phyloP scores from a whole-genome alignment of 1,140 invertebrate species.

The Conopomorpha cramerella region DNA sequence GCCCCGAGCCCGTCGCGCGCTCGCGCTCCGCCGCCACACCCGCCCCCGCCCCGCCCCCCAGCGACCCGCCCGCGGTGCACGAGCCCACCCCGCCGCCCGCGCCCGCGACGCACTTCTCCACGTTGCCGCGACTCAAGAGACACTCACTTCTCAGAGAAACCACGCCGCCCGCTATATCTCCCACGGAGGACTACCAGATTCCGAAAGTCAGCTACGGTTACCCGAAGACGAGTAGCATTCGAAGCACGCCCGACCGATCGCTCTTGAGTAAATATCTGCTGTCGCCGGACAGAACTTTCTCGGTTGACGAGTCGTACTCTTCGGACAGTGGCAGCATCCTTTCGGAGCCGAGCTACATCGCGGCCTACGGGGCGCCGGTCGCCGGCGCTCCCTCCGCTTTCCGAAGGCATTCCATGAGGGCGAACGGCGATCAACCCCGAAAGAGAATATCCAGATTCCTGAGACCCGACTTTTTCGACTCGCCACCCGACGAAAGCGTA shows the following conservation, averaged over 20 bases:
- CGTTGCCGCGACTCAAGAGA: conserved; percentile 25
- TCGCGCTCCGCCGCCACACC: conserved; percentile 9
- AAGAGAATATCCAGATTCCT: conserved; percentile 73
- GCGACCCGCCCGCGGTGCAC: conserved; percentile 8
- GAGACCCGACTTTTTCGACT: conserved; percentile 78
- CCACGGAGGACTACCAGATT: neutral
- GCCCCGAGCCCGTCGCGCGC: conserved; percentile 6
- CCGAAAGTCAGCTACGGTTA: conserved; percentile 5
- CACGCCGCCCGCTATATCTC: conserved; percentile 3
- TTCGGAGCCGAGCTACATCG: conserved; percentile 39
- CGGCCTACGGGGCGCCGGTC: conserved; percentile 28
- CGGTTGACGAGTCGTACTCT: conserved; percentile 31
- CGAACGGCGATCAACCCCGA: conserved; percentile 37
- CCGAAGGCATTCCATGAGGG: conserved; percentile 42
- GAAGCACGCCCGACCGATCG: conserved; percentile 55
- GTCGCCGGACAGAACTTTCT: conserved; percentile 27
- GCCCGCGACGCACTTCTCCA: conserved; percentile 19
- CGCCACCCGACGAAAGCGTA: conserved; percentile 70
- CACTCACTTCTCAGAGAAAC: conserved; percentile 9
- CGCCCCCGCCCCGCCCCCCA: conserved; percentile 3
- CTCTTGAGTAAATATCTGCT: conserved; percentile 64
- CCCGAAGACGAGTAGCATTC: conserved; percentile 8
- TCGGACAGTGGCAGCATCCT: conserved; percentile 32
- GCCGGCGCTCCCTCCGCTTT: conserved; percentile 17
- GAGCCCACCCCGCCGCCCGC: conserved; percentile 23